These are phyloP conservation scores for Indicator indicator DNA, from an alignment of 2,113 vertebrate genomes.

Conservation along the genomic window DNA sequence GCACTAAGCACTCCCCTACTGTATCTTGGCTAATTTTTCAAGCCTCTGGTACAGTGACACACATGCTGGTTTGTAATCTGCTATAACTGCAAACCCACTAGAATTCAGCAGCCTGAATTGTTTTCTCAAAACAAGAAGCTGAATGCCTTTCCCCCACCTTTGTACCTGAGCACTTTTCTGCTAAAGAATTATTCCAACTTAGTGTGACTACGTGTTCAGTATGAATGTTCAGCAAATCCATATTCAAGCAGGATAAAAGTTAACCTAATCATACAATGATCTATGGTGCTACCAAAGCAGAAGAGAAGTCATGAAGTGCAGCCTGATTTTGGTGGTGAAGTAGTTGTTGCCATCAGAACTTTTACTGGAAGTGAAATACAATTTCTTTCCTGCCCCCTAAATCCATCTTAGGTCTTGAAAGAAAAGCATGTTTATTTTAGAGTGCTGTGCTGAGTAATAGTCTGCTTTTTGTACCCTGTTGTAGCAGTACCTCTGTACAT, in stretches of 20 bases:
- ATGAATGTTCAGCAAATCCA: not conserved
- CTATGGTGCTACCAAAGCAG: not conserved
- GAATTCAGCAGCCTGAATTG: not conserved
- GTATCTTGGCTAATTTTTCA: constrained; percentile 6
- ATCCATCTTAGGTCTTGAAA: not conserved
- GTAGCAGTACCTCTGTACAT: not conserved
- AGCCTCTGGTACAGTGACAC: constrained; percentile 20
- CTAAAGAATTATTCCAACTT: not conserved
- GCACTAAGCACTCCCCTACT: not conserved
- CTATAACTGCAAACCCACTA: not conserved
- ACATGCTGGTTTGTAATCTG: not conserved
- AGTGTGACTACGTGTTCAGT: not conserved
- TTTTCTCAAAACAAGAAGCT: not conserved
- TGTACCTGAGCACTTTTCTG: not conserved
- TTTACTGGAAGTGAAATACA: not conserved
- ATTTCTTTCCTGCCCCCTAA: not conserved
- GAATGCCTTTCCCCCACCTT: not conserved
- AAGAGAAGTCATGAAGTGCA: not conserved
- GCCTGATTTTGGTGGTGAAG: not conserved
- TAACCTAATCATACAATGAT: not conserved
- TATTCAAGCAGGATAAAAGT: not conserved
- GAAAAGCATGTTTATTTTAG: not conserved
- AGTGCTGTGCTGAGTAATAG: not conserved
- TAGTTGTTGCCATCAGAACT: not conserved
- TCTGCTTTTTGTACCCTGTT: not conserved